Percentiles rank a stretch among this genome's conserved stretches.
These are phyloP conservation scores for Dromiciops gliroides DNA, from an alignment of 2,113 vertebrate genomes.

Conservation along the genomic window DNA sequence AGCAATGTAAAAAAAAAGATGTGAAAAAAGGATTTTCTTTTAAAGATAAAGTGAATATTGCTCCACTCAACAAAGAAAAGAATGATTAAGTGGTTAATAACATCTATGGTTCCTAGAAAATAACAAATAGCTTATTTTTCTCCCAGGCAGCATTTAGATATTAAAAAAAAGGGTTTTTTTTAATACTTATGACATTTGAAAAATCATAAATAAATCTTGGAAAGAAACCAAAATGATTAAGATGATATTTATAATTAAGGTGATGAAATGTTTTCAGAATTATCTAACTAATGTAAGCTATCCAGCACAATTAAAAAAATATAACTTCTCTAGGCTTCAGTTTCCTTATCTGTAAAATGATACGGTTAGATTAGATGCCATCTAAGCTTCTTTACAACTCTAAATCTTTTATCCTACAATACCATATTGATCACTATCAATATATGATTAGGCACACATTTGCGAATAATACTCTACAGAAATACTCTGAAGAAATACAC, in stretches of 20 bases:
- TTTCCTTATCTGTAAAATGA: not conserved
- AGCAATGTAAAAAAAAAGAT: not conserved
- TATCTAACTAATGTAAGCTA: not conserved
- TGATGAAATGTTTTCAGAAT: not conserved
- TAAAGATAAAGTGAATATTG: not conserved
- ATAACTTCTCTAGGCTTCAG: not conserved
- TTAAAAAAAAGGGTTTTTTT: too few species aligned
- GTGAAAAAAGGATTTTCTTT: not conserved
- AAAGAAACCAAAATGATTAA: not conserved
- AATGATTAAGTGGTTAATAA: not conserved
- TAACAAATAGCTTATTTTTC: not conserved
- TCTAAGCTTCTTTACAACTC: not conserved
- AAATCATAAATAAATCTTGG: not conserved
- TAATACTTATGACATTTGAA: not conserved
- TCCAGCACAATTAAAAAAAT: not conserved
- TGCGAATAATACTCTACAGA: not conserved
- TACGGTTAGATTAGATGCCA: not conserved
- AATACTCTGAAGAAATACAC: not conserved
- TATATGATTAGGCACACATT: not conserved
- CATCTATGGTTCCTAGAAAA: not conserved
- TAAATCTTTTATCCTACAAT: not conserved
- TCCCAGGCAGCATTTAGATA: not conserved
- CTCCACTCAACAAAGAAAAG: not conserved
- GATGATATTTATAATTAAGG: not conserved
- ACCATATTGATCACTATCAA: not conserved